phyloP scores from a whole-genome alignment of 2,113 vertebrate genomes.

The Nothobranchius kuhntae region DNA sequence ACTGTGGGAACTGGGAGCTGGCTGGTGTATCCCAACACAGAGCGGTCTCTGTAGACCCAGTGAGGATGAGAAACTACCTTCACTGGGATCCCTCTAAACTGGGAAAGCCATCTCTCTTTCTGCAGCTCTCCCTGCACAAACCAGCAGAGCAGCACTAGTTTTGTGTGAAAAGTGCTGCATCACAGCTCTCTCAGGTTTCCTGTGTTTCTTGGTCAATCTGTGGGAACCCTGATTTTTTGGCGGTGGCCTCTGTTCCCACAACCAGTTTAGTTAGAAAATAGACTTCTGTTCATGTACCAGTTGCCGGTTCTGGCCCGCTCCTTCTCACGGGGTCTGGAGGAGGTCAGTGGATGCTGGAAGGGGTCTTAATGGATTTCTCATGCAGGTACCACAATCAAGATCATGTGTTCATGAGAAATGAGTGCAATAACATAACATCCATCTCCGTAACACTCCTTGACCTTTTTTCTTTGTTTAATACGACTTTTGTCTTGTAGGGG shows the following conservation, averaged over 20 bases:
- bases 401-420: constrained; percentile 73
- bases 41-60: constrained; percentile 67
- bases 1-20: constrained; percentile 72
- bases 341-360: constrained; percentile 60
- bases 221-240: constrained; percentile 82
- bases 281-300: constrained; percentile 65
- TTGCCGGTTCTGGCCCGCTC: constrained; percentile 66
- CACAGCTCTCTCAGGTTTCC: constrained; percentile 73
- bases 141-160: constrained; percentile 30
- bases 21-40: constrained; percentile 37
- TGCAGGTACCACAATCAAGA: constrained; percentile 76
- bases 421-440: constrained; percentile 5
- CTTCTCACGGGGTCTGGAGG: constrained; percentile 67
- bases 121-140: constrained; percentile 24
- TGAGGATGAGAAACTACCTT: constrained; percentile 77
- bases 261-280: constrained; percentile 79
- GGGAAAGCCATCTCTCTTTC: constrained; percentile 29
- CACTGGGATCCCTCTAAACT: constrained; percentile 52
- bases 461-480: too few species aligned
- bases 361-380: constrained; percentile 74
- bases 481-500: too few species aligned
- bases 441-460: background rate
- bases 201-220: constrained; percentile 77
- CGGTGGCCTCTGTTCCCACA: constrained; percentile 79
- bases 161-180: constrained; percentile 79